phyloP scores from a whole-genome alignment of 2,797 vertebrate genomes.

The Pachyuromys duprasi region DNA sequence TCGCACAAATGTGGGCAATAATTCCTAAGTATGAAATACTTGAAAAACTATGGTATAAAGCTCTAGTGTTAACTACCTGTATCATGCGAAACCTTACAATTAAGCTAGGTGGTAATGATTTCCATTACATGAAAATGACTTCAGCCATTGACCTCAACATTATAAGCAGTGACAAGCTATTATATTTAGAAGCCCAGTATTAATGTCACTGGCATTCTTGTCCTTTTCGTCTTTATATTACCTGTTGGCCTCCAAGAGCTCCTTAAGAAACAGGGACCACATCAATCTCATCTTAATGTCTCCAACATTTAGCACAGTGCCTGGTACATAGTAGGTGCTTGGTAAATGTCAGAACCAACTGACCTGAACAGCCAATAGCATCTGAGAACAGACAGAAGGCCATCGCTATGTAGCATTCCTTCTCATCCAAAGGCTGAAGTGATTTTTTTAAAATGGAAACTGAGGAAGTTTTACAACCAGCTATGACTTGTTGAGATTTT shows the following conservation, averaged over 20 bases:
- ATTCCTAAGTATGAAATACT: slow-evolving; percentile 88
- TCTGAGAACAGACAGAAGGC: slow-evolving; percentile 57
- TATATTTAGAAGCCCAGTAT: slow-evolving; percentile 68
- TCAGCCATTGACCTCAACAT: slow-evolving; percentile 74
- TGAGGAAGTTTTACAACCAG: slow-evolving; percentile 60
- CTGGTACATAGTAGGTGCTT: slow-evolving; percentile 74
- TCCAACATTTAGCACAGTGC: slow-evolving; percentile 68
- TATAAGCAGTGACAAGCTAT: slow-evolving; percentile 64
- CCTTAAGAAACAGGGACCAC: slow-evolving; percentile 49
- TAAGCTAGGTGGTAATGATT: slow-evolving; percentile 82
- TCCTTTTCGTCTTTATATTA: slow-evolving; percentile 83
- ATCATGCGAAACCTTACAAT: slow-evolving; percentile 86
- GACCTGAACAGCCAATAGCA: slow-evolving; percentile 63
- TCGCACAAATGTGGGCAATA: slow-evolving; percentile 91
- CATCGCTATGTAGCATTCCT: background rate
- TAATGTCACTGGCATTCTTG: slow-evolving; percentile 70
- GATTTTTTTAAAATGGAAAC: slow-evolving; percentile 27
- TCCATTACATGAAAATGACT: slow-evolving; percentile 77
- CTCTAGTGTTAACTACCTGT: slow-evolving; percentile 86
- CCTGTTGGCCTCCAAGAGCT: slow-evolving; percentile 64
- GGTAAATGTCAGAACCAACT: slow-evolving; percentile 61
- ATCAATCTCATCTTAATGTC: slow-evolving; percentile 63
- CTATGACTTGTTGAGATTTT: slow-evolving; percentile 60
- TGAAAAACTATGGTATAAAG: slow-evolving; percentile 86
- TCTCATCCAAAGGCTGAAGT: slow-evolving; percentile 58